Conservation (phyloP, 2,797 vertebrate species). For the Sebastes trivittatus region DNA sequence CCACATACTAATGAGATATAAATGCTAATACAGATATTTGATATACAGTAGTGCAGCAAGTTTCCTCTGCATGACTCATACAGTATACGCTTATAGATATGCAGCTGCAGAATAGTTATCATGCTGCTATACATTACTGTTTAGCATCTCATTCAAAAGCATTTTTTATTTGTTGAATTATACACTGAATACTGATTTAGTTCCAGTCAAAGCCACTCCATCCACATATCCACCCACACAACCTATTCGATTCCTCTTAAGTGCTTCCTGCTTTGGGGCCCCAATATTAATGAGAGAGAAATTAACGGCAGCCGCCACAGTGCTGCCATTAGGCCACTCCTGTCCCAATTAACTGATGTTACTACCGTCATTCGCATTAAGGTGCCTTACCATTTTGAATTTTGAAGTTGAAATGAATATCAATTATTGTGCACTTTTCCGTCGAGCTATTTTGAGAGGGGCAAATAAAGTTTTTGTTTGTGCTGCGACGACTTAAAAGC, state of each 20-base stretch:
- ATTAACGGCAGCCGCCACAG: slow-evolving; percentile 57
- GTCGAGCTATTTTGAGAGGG: slow-evolving; percentile 4
- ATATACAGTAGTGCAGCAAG: background rate
- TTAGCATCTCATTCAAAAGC: background rate
- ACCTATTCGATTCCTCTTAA: slow-evolving; percentile 45
- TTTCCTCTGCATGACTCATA: background rate
- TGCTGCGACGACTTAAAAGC: slow-evolving; percentile 5
- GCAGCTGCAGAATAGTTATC: background rate
- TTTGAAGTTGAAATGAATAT: slow-evolving; percentile 22
- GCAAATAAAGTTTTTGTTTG: slow-evolving; percentile 23
- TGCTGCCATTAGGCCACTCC: slow-evolving; percentile 59
- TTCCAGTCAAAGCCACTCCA: slow-evolving; percentile 25
- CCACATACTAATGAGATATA: background rate
- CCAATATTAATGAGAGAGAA: slow-evolving; percentile 67
- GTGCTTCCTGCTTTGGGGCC: slow-evolving; percentile 59
- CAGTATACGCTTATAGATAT: background rate
- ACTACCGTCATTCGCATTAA: slow-evolving; percentile 50
- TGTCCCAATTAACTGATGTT: slow-evolving; percentile 68
- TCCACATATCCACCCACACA: slow-evolving; percentile 17
- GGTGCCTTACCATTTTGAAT: slow-evolving; percentile 6
- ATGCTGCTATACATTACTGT: background rate
- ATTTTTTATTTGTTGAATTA: slow-evolving; percentile 9
- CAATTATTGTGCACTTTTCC: slow-evolving; percentile 9
- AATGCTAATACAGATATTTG: background rate
- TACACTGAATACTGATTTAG: slow-evolving; percentile 23